Evolutionary conservation across 2,888 invertebrate genomes (phyloP).

Genomic region (Phytoseiulus persimilis): DNA sequence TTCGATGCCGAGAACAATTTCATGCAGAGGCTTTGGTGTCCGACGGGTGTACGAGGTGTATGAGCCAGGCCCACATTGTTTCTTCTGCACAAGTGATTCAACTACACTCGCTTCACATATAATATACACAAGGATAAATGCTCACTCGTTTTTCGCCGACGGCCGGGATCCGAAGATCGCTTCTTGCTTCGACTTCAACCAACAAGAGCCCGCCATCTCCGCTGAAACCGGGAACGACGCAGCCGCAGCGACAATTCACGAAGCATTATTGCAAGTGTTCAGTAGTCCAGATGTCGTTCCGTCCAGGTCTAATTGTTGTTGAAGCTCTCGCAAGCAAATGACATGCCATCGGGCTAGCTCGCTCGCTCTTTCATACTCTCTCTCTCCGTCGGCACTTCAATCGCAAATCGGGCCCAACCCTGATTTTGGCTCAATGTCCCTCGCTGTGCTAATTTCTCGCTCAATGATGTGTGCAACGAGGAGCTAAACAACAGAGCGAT

Average conservation of each 20-base stretch:
- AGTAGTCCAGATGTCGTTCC: neutral
- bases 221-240: neutral
- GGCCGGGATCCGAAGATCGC: neutral
- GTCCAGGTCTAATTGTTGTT: neutral
- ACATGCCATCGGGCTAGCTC: neutral
- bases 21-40: neutral
- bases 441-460: neutral
- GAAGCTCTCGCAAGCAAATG: neutral
- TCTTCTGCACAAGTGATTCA: neutral
- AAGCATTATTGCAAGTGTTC: neutral
- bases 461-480: neutral
- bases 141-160: neutral
- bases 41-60: neutral
- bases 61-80: neutral
- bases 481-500: neutral
- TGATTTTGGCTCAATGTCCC: neutral
- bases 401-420: neutral
- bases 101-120: neutral
- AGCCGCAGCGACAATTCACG: neutral
- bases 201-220: neutral
- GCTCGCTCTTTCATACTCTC: neutral
- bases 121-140: neutral
- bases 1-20: neutral
- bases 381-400: neutral
- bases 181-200: neutral